phyloP scores from a whole-genome alignment of 2,797 vertebrate species.

The Xerus rutilus region DNA sequence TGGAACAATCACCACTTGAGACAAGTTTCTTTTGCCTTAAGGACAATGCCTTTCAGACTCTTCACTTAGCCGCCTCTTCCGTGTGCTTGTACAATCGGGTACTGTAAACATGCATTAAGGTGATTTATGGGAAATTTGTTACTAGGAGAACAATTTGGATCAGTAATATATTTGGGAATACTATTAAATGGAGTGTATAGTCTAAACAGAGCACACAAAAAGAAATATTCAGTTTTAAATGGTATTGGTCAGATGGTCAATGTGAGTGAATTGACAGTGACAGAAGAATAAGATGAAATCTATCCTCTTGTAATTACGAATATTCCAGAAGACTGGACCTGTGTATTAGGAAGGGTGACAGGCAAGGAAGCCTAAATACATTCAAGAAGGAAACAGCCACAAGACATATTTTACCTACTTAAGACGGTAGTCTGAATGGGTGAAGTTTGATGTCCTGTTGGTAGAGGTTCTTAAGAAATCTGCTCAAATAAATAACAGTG shows the following conservation, averaged over 20 bases:
- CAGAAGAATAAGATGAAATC: neutral
- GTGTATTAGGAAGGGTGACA: neutral
- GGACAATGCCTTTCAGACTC: neutral
- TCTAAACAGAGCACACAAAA: conserved; percentile 17
- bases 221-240: conserved; percentile 36
- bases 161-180: neutral
- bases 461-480: neutral
- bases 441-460: neutral
- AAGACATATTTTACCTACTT: neutral
- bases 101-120: neutral
- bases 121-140: neutral
- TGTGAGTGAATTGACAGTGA: neutral
- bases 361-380: neutral
- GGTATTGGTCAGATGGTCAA: neutral
- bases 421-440: too few species aligned
- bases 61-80: neutral
- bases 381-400: neutral
- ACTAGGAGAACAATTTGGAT: neutral
- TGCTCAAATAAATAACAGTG: neutral
- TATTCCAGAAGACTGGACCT: neutral
- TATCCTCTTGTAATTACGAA: neutral
- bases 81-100: neutral
- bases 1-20: neutral
- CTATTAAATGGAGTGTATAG: conserved; percentile 7
- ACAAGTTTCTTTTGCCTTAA: neutral